Conservation (phyloP, 2,797 vertebrate species). For the Karalla daura region DNA sequence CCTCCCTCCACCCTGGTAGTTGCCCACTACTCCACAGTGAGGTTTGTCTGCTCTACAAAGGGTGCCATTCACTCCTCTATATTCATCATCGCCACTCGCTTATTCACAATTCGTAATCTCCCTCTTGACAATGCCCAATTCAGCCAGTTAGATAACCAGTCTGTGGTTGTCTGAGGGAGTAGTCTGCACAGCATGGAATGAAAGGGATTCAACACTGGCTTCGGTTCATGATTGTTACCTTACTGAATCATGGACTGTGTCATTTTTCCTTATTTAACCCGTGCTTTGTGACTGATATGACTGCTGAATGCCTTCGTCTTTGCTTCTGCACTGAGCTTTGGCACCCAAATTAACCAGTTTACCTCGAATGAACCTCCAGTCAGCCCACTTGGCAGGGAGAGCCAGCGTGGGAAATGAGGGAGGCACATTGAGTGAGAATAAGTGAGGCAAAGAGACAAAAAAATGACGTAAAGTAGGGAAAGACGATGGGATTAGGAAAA, state of each 20-base stretch:
- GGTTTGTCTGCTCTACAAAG: slow-evolving; percentile 71
- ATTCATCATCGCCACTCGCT: slow-evolving; percentile 70
- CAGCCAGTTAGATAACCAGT: slow-evolving; percentile 66
- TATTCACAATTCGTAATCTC: slow-evolving; percentile 76
- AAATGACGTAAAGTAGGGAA: slow-evolving; percentile 35
- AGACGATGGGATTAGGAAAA: slow-evolving; percentile 28
- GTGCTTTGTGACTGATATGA: slow-evolving; percentile 5
- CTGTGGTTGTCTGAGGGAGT: slow-evolving; percentile 51
- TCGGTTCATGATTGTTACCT: slow-evolving; percentile 49
- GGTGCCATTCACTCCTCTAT: slow-evolving; percentile 66
- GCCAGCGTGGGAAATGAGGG: slow-evolving; percentile 7
- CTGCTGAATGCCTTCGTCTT: slow-evolving; percentile 1
- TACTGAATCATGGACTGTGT: slow-evolving; percentile 22
- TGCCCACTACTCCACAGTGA: slow-evolving; percentile 60
- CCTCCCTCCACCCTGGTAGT: slow-evolving; percentile 47
- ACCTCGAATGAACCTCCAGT: slow-evolving; percentile 41
- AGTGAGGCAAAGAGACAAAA: slow-evolving; percentile 10
- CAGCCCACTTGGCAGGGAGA: slow-evolving; percentile 36
- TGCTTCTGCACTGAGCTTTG: slow-evolving; percentile 4
- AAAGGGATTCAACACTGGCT: slow-evolving; percentile 41
- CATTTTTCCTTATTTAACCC: slow-evolving; percentile 41
- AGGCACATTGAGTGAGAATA: slow-evolving; percentile 22
- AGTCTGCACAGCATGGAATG: slow-evolving; percentile 27
- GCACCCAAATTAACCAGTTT: slow-evolving; percentile 36
- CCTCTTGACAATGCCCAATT: slow-evolving; percentile 69